Evolutionary conservation across 1,140 invertebrate species (phyloP).

Genomic region (Globodera rostochiensis): DNA sequence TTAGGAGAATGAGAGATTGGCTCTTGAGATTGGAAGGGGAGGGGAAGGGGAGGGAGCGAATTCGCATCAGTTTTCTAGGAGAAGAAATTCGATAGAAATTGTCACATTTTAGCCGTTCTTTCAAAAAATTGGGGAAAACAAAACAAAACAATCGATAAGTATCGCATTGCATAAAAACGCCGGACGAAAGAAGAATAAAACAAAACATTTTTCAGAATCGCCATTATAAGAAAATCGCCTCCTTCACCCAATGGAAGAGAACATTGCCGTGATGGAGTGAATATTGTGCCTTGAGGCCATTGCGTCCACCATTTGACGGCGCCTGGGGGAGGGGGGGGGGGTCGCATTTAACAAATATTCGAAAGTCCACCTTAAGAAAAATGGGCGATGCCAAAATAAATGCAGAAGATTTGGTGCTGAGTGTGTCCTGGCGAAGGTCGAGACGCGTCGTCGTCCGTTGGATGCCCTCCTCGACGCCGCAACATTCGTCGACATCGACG

Average conservation of each 20-base stretch:
- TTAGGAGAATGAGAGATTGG: not conserved
- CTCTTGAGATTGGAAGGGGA: not conserved
- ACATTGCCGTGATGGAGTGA: conserved; percentile 29
- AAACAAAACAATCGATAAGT: not conserved
- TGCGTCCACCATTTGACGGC: not conserved
- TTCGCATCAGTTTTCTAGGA: too few relatives aligned
- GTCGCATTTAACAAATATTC: not conserved
- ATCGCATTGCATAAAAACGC: conserved; percentile 7
- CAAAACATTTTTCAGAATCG: not conserved
- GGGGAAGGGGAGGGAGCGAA: too few relatives aligned
- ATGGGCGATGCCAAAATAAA: not conserved
- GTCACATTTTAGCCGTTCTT: not conserved
- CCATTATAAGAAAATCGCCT: conserved; percentile 18
- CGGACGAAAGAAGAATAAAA: not conserved
- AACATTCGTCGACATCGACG: not conserved
- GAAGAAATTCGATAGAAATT: not conserved
- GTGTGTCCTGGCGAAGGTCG: conserved; percentile 10
- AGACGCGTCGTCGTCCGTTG: not conserved
- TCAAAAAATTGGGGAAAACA: conserved; percentile 6
- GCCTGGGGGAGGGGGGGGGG: not conserved
- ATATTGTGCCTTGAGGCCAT: conserved; percentile 12
- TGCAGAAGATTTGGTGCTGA: conserved; percentile 13
- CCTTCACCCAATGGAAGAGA: conserved; percentile 25
- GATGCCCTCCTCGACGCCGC: too few relatives aligned
- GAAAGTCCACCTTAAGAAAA: not conserved